Conservation (phyloP, 2,113 vertebrate species). For the Neofelis nebulosa region DNA sequence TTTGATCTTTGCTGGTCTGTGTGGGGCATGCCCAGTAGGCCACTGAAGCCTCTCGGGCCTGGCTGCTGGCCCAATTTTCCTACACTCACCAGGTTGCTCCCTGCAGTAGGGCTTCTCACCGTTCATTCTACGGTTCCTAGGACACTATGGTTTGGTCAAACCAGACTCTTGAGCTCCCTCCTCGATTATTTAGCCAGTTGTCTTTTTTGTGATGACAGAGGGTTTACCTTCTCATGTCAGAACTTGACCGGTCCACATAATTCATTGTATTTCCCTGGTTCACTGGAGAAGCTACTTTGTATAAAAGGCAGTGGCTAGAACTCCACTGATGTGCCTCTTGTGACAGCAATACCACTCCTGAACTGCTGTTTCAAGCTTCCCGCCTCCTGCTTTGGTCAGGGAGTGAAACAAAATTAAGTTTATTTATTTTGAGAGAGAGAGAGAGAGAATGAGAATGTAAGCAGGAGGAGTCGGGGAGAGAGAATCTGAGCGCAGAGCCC, state of each 20-base stretch:
- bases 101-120: neutral
- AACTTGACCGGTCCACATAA: neutral
- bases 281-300: neutral
- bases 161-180: neutral
- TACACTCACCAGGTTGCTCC: accelerated
- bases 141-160: neutral
- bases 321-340: neutral
- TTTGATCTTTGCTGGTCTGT: neutral
- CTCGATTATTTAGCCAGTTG: neutral
- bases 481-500: no score
- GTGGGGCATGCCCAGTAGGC: no score
- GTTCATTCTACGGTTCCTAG: neutral
- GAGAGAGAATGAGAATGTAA: no score
- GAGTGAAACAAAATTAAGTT: neutral
- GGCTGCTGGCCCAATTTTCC: neutral
- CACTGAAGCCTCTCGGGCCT: neutral
- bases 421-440: no score
- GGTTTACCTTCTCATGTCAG: neutral
- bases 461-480: no score
- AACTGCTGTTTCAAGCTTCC: accelerated
- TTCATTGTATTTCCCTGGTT: neutral
- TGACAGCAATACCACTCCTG: neutral
- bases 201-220: neutral
- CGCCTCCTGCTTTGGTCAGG: neutral
- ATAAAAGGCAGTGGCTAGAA: neutral